Evolutionary conservation across 2,113 vertebrate species (phyloP).

Genomic region (Hypomesus transpacificus): DNA sequence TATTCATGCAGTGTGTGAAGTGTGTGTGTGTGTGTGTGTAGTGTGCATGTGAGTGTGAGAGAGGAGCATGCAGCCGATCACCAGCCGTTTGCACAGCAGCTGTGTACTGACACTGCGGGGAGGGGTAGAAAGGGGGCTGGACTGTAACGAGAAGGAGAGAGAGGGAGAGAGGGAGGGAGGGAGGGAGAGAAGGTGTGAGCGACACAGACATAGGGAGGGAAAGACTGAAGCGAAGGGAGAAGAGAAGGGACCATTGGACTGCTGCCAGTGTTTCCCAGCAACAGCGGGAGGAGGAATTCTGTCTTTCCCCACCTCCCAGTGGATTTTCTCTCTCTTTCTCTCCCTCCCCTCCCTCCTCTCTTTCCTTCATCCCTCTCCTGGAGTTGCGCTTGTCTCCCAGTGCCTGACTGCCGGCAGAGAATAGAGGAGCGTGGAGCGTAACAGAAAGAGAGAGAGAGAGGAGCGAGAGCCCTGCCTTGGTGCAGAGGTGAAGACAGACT

Average conservation of each 20-base stretch:
- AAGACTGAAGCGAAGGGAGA: constrained; percentile 10
- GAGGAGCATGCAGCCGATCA: constrained; percentile 28
- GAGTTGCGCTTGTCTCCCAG: constrained; percentile 35
- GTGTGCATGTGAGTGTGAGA: constrained; percentile 28
- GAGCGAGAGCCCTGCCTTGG: neutral
- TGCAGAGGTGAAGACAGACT: constrained; percentile 24
- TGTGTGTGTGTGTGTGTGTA: constrained; percentile 31
- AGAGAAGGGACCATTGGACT: constrained; percentile 49
- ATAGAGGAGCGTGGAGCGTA: neutral
- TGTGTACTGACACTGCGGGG: constrained; percentile 49
- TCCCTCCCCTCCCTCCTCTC: constrained; percentile 26
- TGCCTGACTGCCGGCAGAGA: constrained; percentile 24
- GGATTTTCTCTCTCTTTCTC: constrained; percentile 33
- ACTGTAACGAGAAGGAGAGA: constrained; percentile 30
- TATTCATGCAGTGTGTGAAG: constrained; percentile 57
- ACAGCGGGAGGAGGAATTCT: constrained; percentile 52
- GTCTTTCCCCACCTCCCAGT: constrained; percentile 29
- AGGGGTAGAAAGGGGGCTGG: constrained; percentile 45
- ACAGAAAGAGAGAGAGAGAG: neutral
- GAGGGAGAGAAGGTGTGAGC: constrained; percentile 39
- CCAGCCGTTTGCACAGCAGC: constrained; percentile 43
- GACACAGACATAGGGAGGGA: constrained; percentile 34
- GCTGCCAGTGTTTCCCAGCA: constrained; percentile 64
- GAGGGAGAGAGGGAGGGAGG: constrained; percentile 15
- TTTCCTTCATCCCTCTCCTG: constrained; percentile 29